Conservation (phyloP, 30 jellyfish, hydroid and myxozoan species). For the Pelagia noctiluca region DNA sequence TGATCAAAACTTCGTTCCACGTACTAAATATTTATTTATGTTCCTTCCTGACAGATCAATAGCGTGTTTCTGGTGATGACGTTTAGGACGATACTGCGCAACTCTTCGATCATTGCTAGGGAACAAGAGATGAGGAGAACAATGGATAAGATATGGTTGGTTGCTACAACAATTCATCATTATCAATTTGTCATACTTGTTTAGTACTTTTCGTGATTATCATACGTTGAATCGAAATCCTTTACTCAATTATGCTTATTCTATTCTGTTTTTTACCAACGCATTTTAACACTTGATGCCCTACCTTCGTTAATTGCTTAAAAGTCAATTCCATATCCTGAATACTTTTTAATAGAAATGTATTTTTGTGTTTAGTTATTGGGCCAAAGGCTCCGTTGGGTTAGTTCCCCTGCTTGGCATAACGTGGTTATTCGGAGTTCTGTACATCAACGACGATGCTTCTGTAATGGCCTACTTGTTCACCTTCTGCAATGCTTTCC, state of each 20-base stretch:
- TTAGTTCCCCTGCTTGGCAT: conserved; percentile 81
- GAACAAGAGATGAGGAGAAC: conserved; percentile 79
- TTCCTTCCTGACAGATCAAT: conserved; percentile 65
- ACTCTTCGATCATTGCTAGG: conserved; percentile 66
- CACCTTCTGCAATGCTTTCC: conserved; percentile 83
- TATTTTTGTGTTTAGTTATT: conserved; percentile 69
- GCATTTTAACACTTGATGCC: too few species aligned
- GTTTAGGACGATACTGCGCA: conserved; percentile 71
- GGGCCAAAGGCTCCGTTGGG: conserved; percentile 92
- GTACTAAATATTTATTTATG: too few species aligned
- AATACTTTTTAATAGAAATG: too few species aligned
- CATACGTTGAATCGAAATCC: too few species aligned
- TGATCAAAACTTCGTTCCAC: background rate
- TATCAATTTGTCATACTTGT: too few species aligned
- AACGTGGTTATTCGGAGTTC: conserved; percentile 87
- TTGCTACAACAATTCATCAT: background rate
- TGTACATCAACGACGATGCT: conserved; percentile 78
- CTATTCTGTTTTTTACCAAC: too few species aligned
- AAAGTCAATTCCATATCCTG: too few species aligned
- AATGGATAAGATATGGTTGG: conserved; percentile 72
- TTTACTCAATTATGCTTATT: too few species aligned
- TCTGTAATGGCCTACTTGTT: conserved; percentile 82
- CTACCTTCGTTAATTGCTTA: too few species aligned
- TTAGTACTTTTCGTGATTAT: too few species aligned
- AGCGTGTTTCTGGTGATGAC: conserved; percentile 72